A percentile compares a stretch with the other conserved stretches of the same genome.
Evolutionary conservation across 2,888 invertebrate genomes (phyloP).

Genomic region (Ectemnius cavifrons): DNA sequence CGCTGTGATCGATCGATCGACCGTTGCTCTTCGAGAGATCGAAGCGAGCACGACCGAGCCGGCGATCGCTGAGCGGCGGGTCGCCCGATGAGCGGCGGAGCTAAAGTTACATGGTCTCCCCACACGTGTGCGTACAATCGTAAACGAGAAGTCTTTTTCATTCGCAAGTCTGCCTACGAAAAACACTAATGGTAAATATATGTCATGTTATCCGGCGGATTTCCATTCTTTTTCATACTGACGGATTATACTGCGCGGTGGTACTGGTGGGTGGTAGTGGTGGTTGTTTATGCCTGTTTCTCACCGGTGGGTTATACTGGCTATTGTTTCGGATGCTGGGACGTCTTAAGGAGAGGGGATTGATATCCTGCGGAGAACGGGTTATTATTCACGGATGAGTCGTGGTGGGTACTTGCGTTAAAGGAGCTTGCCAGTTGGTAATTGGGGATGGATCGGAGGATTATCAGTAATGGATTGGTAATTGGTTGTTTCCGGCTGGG

Average conservation of each 20-base stretch:
- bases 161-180: constrained; percentile 59
- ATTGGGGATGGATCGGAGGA: constrained; percentile 39
- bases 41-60: too few relatives aligned
- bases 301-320: constrained; percentile 2
- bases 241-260: constrained; percentile 52
- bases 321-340: not conserved
- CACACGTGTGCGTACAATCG: constrained; percentile 78
- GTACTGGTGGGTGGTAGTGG: constrained; percentile 4
- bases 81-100: constrained; percentile 74
- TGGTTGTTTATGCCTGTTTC: not conserved
- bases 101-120: constrained; percentile 79
- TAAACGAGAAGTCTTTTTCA: constrained; percentile 72
- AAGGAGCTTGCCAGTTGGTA: constrained; percentile 51
- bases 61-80: constrained; percentile 21
- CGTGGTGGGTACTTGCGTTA: constrained; percentile 47
- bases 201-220: constrained; percentile 53
- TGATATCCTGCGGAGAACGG: not conserved
- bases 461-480: constrained; percentile 43
- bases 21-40: not conserved
- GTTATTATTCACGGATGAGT: constrained; percentile 33
- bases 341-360: not conserved
- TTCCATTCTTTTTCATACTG: constrained; percentile 47
- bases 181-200: constrained; percentile 63
- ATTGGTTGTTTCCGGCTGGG: constrained; percentile 49
- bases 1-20: not conserved